Evolutionary conservation across 2,888 invertebrate species (phyloP).

Genomic region (Synanthedon vespiformis): DNA sequence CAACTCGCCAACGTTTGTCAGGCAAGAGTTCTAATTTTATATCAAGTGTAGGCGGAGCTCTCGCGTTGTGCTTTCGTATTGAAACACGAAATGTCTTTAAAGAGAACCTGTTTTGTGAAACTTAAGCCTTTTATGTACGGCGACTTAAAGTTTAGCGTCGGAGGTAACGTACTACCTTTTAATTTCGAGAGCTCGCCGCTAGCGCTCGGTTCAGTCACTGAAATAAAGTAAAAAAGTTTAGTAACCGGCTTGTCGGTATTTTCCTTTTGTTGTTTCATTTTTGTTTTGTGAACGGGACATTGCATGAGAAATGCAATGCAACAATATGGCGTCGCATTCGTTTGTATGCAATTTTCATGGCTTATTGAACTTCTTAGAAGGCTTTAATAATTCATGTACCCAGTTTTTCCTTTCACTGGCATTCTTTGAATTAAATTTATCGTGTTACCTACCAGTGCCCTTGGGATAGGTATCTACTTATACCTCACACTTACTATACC

Average conservation of each 20-base stretch:
- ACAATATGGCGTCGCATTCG: slow-evolving; percentile 58
- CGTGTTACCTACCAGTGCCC: too few species aligned
- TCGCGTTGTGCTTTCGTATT: slow-evolving; percentile 61
- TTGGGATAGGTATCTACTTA: too few species aligned
- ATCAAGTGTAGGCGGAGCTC: slow-evolving; percentile 70
- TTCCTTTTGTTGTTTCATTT: slow-evolving; percentile 64
- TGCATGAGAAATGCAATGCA: slow-evolving; percentile 67
- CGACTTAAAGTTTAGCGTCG: slow-evolving; percentile 51
- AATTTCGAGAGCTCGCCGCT: slow-evolving; percentile 17
- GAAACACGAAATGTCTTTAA: slow-evolving; percentile 68
- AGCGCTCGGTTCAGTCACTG: slow-evolving; percentile 31
- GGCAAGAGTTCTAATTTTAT: slow-evolving; percentile 70
- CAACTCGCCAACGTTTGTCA: slow-evolving; percentile 68
- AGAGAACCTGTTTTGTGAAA: slow-evolving; percentile 65
- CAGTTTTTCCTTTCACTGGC: too few species aligned
- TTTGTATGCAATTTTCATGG: slow-evolving; percentile 31
- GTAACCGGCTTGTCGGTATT: slow-evolving; percentile 67
- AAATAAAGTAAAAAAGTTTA: slow-evolving; percentile 68
- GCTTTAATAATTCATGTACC: too few species aligned
- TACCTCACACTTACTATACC: too few species aligned
- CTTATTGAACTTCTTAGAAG: slow-evolving; percentile 20
- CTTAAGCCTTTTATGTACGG: slow-evolving; percentile 66
- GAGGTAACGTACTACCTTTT: slow-evolving; percentile 53
- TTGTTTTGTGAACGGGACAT: slow-evolving; percentile 65
- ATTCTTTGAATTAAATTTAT: too few species aligned